Percentiles rank a stretch among this genome's conserved stretches.
Evolutionary conservation across 1,140 invertebrate genomes (phyloP).

Genomic region (Sycobia sp.): DNA sequence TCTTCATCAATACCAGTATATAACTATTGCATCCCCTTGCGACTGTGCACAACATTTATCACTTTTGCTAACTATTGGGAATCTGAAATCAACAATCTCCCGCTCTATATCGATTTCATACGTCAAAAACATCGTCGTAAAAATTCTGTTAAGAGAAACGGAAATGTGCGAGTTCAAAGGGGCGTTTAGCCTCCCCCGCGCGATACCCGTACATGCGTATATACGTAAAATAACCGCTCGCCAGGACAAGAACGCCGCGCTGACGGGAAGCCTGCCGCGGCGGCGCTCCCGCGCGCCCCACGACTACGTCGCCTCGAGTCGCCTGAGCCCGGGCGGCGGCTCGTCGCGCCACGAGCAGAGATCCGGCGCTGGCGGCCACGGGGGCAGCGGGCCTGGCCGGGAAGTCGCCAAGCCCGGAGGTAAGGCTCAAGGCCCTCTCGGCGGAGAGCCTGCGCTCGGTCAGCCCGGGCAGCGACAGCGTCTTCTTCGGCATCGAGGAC

Average conservation of each 20-base stretch:
- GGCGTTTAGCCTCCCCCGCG: too few relatives aligned
- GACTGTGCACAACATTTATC: too few relatives aligned
- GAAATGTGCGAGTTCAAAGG: too few relatives aligned
- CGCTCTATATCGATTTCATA: too few relatives aligned
- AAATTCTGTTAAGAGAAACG: too few relatives aligned
- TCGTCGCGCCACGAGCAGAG: constrained; percentile 50
- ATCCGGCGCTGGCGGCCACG: too few relatives aligned
- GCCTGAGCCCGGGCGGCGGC: constrained; percentile 49
- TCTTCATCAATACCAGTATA: too few relatives aligned
- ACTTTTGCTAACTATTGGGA: too few relatives aligned
- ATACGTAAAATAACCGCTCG: background rate
- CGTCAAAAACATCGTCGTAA: too few relatives aligned
- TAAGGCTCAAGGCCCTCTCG: constrained; percentile 77
- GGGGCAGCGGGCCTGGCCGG: constrained; percentile 51
- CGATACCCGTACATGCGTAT: too few relatives aligned
- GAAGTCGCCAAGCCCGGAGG: constrained; percentile 59
- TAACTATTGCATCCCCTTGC: too few relatives aligned
- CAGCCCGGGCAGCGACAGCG: constrained; percentile 85
- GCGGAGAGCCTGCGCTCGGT: constrained; percentile 82
- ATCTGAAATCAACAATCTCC: too few relatives aligned
- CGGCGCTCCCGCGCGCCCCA: constrained; percentile 68
- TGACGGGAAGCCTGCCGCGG: constrained; percentile 70
- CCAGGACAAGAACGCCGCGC: constrained; percentile 64
- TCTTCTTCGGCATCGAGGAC: constrained; percentile 80
- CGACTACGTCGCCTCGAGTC: constrained; percentile 55